Percentiles rank a stretch among this genome's conserved stretches.
These are phyloP conservation scores for Enteromius mattozi DNA, from an alignment of 2,797 vertebrate genomes.

Conservation along the genomic window DNA sequence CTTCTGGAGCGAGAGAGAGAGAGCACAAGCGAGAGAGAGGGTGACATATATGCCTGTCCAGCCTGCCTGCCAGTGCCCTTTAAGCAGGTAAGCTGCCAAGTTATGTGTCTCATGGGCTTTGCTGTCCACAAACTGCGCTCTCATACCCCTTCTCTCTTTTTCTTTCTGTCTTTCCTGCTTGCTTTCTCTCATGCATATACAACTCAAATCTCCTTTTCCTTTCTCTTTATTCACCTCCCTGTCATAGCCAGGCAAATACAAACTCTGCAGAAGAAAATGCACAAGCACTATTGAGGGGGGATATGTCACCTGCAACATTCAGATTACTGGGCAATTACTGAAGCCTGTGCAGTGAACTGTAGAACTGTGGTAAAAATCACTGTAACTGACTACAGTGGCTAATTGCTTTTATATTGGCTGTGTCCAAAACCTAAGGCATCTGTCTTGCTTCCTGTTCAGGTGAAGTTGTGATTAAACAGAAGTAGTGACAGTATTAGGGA, in stretches of 20 bases:
- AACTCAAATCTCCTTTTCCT: slow-evolving; percentile 33
- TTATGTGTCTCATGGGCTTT: slow-evolving; percentile 58
- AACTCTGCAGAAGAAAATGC: not conserved
- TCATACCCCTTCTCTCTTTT: slow-evolving; percentile 44
- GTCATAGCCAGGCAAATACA: slow-evolving; percentile 8
- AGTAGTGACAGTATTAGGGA: not conserved
- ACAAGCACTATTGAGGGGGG: not conserved
- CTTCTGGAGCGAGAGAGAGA: slow-evolving; percentile 63
- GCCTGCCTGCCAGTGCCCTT: slow-evolving; percentile 70
- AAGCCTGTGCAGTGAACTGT: too few relatives aligned
- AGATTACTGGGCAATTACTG: not conserved
- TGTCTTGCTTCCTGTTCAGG: not conserved
- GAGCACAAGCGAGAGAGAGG: slow-evolving; percentile 45
- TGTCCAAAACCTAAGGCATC: not conserved
- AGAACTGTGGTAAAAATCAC: not conserved
- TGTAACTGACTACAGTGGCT: not conserved
- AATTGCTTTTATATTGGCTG: not conserved
- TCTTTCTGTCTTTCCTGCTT: slow-evolving; percentile 43
- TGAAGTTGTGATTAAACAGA: not conserved
- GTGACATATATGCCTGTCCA: slow-evolving; percentile 71
- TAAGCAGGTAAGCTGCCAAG: slow-evolving; percentile 56
- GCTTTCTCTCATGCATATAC: slow-evolving; percentile 36
- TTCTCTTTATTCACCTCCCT: slow-evolving; percentile 2
- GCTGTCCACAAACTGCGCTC: slow-evolving; percentile 52
- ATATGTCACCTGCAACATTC: not conserved